Base-by-base conservation (phyloP, 53 echinoderm and acorn worm species). In the Zoroaster sp. region DNA sequence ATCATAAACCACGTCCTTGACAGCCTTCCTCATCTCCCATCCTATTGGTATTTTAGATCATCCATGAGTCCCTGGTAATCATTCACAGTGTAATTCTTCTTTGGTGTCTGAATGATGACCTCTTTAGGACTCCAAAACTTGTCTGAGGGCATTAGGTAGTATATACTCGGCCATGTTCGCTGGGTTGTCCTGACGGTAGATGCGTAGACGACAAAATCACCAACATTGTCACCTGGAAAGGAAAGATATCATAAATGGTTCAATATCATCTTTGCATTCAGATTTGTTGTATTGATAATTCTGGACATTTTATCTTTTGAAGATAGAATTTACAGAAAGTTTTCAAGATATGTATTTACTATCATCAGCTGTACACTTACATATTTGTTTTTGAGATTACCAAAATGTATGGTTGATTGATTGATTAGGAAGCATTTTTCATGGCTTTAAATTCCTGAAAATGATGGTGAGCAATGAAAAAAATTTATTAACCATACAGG, bases 201-300 rank as follows among this genome's bases (percentile, higher is more conserved):
- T 1, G 95, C 82, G 34, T 85, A 40, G 23, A 98, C 89, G 5
- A 93, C 90, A 74, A 89, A 89, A 59, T 94, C 95, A 37, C 91
- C 91, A 23, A 98, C 69, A 70, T 95, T 90, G 85, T 98, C 98
- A 42, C 98, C 98, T 98, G 79, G n/a, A n/a, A n/a, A n/a, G n/a
- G n/a, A 9, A 73, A 88, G 6, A 63, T 38, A 12, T 74, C 42
- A 74, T 38, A 5, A 10, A n/a, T 66, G 6, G 46, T 8, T 46
- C 12, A 12, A 46, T 8, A 46, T 46, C 12, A 46, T 12, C 53
- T 23, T 2, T 68, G 6, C n/a, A 47, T 42, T n/a, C n/a, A n/a
- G n/a, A n/a, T n/a, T n/a, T n/a, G n/a, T n/a, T n/a, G n/a, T n/a
- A n/a, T n/a, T n/a, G n/a, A n/a, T n/a, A n/a, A n/a, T n/a, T n/a